These are phyloP conservation scores for Carcinoscorpius rotundicauda DNA, from an alignment of 1,140 invertebrate species.

Conservation along the genomic window DNA sequence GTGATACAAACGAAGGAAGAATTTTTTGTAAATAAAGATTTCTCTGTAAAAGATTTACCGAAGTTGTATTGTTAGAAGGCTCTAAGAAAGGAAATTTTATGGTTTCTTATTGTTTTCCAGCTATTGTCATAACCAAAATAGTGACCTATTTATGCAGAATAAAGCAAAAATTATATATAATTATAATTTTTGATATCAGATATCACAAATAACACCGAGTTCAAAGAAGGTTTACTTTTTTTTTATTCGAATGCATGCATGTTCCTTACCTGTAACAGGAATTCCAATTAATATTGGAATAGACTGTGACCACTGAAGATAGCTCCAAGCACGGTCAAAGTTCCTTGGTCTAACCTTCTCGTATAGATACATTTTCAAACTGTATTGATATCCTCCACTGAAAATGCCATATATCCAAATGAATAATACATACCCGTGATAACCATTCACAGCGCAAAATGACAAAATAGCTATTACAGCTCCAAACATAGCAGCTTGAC, in stretches of 20 bases:
- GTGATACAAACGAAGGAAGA: too few relatives aligned
- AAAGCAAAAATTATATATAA: too few relatives aligned
- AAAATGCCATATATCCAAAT: constrained; percentile 47
- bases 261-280: constrained; percentile 55
- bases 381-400: constrained; percentile 50
- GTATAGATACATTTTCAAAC: constrained; percentile 76
- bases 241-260: neutral
- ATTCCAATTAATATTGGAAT: constrained; percentile 71
- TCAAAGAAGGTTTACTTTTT: neutral
- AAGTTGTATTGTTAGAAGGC: too few relatives aligned
- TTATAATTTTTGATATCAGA: too few relatives aligned
- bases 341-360: constrained; percentile 69
- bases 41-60: too few relatives aligned
- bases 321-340: constrained; percentile 77
- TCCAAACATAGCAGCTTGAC: constrained; percentile 62
- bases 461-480: constrained; percentile 61
- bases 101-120: too few relatives aligned
- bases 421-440: constrained; percentile 61
- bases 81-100: too few relatives aligned
- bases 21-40: too few relatives aligned
- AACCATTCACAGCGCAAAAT: constrained; percentile 56
- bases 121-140: too few relatives aligned
- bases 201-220: too few relatives aligned
- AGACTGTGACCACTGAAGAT: constrained; percentile 74
- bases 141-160: too few relatives aligned